Percentiles rank a stretch among this genome's conserved stretches.
Conservation (phyloP, 2,797 vertebrate genomes). For the Sternotherus odoratus region DNA sequence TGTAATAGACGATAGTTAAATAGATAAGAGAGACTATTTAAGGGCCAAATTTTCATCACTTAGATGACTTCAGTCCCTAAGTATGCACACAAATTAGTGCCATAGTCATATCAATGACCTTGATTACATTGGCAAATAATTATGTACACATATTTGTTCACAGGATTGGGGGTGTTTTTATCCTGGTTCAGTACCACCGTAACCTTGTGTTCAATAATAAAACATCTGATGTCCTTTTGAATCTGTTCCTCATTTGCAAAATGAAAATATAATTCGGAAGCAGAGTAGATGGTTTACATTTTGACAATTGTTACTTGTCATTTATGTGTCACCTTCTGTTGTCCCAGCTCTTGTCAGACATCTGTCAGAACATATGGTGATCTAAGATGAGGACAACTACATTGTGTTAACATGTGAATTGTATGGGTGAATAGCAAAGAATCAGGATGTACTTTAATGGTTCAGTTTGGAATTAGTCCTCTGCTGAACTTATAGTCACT, state of each 20-base stretch:
- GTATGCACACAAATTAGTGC: background rate
- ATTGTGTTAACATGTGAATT: constrained; percentile 7
- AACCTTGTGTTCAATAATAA: background rate
- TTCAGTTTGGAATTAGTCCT: constrained; percentile 62
- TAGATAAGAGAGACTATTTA: background rate
- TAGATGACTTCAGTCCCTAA: background rate
- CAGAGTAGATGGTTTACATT: background rate
- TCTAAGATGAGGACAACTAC: constrained; percentile 25
- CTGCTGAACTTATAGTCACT: constrained; percentile 63
- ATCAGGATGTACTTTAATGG: constrained; percentile 59
- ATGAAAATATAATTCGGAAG: background rate
- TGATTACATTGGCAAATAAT: background rate
- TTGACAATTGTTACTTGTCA: background rate
- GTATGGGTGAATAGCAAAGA: constrained; percentile 45
- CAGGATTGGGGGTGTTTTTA: background rate
- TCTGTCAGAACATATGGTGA: background rate
- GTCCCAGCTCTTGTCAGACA: background rate
- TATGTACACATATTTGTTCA: background rate
- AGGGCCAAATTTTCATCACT: background rate
- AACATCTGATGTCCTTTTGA: background rate
- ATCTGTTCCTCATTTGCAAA: background rate
- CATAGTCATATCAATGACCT: background rate
- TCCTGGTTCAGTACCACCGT: background rate
- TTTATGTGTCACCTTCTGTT: background rate
- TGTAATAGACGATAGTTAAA: background rate